A percentile compares a stretch with the other conserved stretches of the same genome.
Conservation (phyloP, 2,888 invertebrate species). For the Coleophora flavipennella region DNA sequence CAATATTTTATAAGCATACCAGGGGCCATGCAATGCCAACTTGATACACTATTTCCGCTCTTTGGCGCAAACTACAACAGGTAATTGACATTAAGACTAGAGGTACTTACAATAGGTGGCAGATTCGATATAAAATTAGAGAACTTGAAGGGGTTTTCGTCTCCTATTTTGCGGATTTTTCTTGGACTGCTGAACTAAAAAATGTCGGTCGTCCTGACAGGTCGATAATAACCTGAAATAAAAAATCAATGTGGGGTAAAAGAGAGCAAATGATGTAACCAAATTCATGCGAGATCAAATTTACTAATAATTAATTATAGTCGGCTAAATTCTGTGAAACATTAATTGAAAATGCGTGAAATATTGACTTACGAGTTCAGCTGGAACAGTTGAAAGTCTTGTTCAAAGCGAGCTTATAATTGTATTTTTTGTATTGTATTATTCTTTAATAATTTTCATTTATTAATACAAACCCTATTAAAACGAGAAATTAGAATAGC, state of each 20-base stretch:
- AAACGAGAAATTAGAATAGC: slow-evolving; percentile 23
- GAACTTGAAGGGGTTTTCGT: slow-evolving; percentile 69
- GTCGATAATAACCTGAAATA: slow-evolving; percentile 71
- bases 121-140: slow-evolving; percentile 71
- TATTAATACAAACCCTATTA: too few relatives aligned
- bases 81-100: neutral
- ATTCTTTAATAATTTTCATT: too few relatives aligned
- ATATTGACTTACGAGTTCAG: too few relatives aligned
- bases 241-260: slow-evolving; percentile 60
- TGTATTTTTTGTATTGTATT: too few relatives aligned
- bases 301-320: too few relatives aligned
- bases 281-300: too few relatives aligned
- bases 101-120: slow-evolving; percentile 64
- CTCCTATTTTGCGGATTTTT: slow-evolving; percentile 71
- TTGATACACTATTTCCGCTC: too few relatives aligned
- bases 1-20: slow-evolving; percentile 2
- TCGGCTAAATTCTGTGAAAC: too few relatives aligned
- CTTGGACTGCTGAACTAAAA: slow-evolving; percentile 54
- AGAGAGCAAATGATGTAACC: slow-evolving; percentile 15
- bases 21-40: slow-evolving; percentile 2
- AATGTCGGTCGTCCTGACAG: slow-evolving; percentile 71
- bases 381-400: too few relatives aligned
- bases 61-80: too few relatives aligned
- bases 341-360: too few relatives aligned
- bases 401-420: too few relatives aligned